These are phyloP conservation scores for Mus minutoides DNA, from an alignment of 2,797 vertebrate species.

Conservation along the genomic window DNA sequence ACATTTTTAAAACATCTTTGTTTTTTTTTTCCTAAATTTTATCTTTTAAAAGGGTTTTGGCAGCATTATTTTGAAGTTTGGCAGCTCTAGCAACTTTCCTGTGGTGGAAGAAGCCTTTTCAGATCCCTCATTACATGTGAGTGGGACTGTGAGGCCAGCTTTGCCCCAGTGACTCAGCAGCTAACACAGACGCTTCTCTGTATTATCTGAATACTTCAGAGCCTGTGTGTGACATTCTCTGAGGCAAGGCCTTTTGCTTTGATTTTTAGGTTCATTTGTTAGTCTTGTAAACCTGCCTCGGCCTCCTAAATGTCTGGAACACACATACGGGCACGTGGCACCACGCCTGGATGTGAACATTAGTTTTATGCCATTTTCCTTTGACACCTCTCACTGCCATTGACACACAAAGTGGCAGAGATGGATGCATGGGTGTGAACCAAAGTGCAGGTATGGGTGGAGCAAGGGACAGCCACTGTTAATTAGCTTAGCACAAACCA, in stretches of 20 bases:
- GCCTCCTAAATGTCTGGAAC: neutral
- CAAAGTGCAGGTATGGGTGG: neutral
- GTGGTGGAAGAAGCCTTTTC: neutral
- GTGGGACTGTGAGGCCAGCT: neutral
- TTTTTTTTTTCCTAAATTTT: neutral
- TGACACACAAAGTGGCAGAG: neutral
- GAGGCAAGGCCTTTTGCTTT: neutral
- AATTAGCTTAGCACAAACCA: neutral
- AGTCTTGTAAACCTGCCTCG: neutral
- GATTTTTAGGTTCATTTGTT: neutral
- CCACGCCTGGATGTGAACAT: neutral
- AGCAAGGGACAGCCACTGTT: neutral
- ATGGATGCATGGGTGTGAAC: neutral
- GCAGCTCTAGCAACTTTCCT: neutral
- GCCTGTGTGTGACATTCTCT: neutral
- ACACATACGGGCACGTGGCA: neutral
- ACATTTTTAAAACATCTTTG: neutral
- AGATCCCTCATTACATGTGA: neutral
- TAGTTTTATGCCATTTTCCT: neutral
- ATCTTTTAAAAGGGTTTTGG: conserved; percentile 22
- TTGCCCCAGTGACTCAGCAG: neutral
- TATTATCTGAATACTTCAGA: neutral
- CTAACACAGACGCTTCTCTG: neutral
- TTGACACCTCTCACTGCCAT: neutral
- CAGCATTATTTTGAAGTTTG: neutral